These are phyloP conservation scores for Euzophera pinguis DNA, from an alignment of 2,888 invertebrate genomes.

Conservation along the genomic window DNA sequence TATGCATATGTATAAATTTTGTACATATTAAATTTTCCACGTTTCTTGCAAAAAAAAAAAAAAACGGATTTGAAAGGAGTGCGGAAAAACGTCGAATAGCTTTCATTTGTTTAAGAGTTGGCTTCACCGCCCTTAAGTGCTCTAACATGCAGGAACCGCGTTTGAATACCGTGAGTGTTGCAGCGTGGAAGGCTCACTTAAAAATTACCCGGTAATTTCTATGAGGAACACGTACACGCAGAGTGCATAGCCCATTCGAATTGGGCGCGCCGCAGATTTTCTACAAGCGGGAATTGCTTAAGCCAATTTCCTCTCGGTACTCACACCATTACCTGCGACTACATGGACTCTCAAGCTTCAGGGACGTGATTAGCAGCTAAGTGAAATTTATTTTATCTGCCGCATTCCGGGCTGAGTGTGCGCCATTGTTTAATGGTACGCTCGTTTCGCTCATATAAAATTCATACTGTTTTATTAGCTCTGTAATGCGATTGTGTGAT, in stretches of 20 bases:
- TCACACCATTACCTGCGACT: conserved; percentile 58
- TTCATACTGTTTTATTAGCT: conserved; percentile 14
- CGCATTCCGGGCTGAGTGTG: conserved; percentile 36
- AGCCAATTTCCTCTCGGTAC: conserved; percentile 68
- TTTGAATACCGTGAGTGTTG: conserved; percentile 70
- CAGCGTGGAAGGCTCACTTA: conserved; percentile 70
- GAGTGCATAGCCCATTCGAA: conserved; percentile 60
- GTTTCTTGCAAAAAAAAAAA: conserved; percentile 64
- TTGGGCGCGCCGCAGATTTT: conserved; percentile 46
- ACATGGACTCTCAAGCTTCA: conserved; percentile 53
- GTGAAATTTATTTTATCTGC: conserved; percentile 65
- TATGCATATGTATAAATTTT: conserved; percentile 38
- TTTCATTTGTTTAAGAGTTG: conserved; percentile 74
- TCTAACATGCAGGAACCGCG: conserved; percentile 54
- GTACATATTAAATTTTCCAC: conserved; percentile 65
- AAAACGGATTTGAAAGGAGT: conserved; percentile 56
- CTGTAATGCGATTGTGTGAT: conserved; percentile 12
- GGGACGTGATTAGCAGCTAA: conserved; percentile 63
- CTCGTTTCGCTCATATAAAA: conserved; percentile 40
- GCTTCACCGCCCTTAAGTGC: conserved; percentile 71
- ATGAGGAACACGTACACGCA: conserved; percentile 71
- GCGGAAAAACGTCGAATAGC: conserved; percentile 57
- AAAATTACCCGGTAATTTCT: conserved; percentile 73
- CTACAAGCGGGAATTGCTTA: conserved; percentile 55
- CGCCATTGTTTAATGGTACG: conserved; percentile 52